Evolutionary conservation across 1,140 invertebrate species (phyloP).

Genomic region (Trichomalopsis sarcophagae): DNA sequence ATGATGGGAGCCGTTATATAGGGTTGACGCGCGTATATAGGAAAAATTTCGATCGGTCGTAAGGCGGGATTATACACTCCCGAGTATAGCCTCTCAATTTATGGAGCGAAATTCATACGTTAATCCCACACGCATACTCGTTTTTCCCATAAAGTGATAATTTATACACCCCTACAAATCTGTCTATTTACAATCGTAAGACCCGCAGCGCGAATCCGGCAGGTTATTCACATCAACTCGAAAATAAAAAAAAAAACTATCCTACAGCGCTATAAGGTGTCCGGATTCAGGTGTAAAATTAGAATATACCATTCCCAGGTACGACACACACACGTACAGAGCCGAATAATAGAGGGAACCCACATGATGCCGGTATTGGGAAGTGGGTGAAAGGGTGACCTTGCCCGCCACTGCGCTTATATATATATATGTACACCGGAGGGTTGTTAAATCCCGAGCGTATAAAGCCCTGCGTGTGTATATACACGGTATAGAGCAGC

Average conservation of each 20-base stretch:
- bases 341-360: background rate
- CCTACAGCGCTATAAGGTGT: background rate
- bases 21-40: too few species aligned
- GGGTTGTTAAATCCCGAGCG: slow-evolving; percentile 40
- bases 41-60: too few species aligned
- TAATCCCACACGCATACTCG: too few species aligned
- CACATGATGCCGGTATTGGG: background rate
- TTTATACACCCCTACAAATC: background rate
- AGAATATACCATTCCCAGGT: background rate
- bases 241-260: background rate
- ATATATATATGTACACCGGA: background rate
- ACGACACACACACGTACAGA: background rate
- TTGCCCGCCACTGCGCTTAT: slow-evolving; percentile 5
- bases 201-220: background rate
- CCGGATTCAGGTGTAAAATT: slow-evolving; percentile 37
- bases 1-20: background rate
- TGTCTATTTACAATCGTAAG: background rate
- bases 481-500: background rate
- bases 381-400: slow-evolving; percentile 53
- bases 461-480: slow-evolving; percentile 7
- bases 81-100: too few species aligned
- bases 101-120: too few species aligned
- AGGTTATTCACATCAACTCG: slow-evolving; percentile 6
- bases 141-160: background rate
- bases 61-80: too few species aligned